Evolutionary conservation across 1,140 invertebrate species (phyloP), one percentile per base, ranked within the genome.

Genomic region (Penaeus vannamei): DNA sequence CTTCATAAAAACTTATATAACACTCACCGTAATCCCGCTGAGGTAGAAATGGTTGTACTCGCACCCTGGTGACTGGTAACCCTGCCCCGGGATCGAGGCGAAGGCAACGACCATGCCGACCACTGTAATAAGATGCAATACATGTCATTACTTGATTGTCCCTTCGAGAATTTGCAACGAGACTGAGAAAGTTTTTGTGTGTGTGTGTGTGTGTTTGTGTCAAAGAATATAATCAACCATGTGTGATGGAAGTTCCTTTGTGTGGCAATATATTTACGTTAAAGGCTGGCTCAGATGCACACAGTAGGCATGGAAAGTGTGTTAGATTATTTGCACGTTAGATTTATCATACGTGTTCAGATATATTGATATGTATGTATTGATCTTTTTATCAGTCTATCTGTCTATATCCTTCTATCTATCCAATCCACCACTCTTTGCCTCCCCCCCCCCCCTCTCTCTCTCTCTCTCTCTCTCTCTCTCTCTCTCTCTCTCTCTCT

Each of bases 1-100:
- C 32, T 46, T 22, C 76, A 77, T 26, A 79, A 10, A 32, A 0
- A 36, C n/a, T 23, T 32, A 32, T 23, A 32, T 23, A 10, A 20
- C 23, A 76, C 72, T 29, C 81, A 87, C 79, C 76, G 81, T 87
- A 17, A 83, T 82, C 12, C 81, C 83, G 14, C 77, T 77, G 82
- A 85, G 69, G 72, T 90, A 90, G n/a, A 90, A 90, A 72, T 85
- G 62, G 32, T 84, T 84, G 23, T 90, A 42, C 22, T 29, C 46
- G 72, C 88, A 90, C 0, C n/a, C 17, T 8, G 23, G 3, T 10
- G 88, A 84, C 72, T 90, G 83, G 59, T 79, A 90, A 1, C 88
- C 88, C 29, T 90, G 88, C 4, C 88, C 88, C 12, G 88, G 88
- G 5, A 90, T 79, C 17, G 60, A 32, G 59, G 82, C 46, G 60